Evolutionary conservation across 2,797 vertebrate genomes (phyloP).

Genomic region (Cyprinodon diabolis): DNA sequence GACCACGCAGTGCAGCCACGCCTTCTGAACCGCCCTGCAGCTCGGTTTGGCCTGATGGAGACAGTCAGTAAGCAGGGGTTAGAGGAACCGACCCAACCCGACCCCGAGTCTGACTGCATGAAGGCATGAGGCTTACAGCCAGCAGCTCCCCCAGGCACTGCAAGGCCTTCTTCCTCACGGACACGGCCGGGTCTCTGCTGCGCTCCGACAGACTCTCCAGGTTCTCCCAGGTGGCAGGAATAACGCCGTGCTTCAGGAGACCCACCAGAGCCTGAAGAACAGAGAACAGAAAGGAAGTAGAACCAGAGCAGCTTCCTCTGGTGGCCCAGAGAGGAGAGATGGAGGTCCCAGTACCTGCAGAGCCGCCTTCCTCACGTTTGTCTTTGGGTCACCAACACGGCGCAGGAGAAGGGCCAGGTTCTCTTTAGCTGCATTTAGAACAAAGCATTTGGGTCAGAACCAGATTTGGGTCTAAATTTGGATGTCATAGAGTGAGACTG

Average conservation of each 20-base stretch:
- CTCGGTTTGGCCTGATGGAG: constrained; percentile 77
- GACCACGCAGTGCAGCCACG: constrained; percentile 87
- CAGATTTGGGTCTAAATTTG: not conserved
- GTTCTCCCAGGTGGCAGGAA: constrained; percentile 79
- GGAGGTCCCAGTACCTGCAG: constrained; percentile 83
- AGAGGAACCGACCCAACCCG: too few species aligned
- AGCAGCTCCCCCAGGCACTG: constrained; percentile 90
- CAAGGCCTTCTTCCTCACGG: constrained; percentile 92
- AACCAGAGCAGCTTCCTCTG: not conserved
- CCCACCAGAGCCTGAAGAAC: constrained; percentile 83
- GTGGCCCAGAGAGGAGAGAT: not conserved
- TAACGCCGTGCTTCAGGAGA: constrained; percentile 84
- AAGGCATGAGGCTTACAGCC: constrained; percentile 75
- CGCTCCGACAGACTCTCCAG: constrained; percentile 84
- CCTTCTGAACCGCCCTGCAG: constrained; percentile 82
- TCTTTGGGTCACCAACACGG: constrained; percentile 86
- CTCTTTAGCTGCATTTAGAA: constrained; percentile 77
- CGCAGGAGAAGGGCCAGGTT: constrained; percentile 82
- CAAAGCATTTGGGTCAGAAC: not conserved
- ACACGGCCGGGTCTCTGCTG: constrained; percentile 89
- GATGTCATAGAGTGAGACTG: constrained; percentile 21
- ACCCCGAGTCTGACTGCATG: too few species aligned
- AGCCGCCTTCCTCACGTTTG: constrained; percentile 90
- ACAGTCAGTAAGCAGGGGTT: not conserved
- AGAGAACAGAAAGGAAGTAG: not conserved